Conservation (phyloP, 2,797 vertebrate species). For the Leptodactylus fallax region DNA sequence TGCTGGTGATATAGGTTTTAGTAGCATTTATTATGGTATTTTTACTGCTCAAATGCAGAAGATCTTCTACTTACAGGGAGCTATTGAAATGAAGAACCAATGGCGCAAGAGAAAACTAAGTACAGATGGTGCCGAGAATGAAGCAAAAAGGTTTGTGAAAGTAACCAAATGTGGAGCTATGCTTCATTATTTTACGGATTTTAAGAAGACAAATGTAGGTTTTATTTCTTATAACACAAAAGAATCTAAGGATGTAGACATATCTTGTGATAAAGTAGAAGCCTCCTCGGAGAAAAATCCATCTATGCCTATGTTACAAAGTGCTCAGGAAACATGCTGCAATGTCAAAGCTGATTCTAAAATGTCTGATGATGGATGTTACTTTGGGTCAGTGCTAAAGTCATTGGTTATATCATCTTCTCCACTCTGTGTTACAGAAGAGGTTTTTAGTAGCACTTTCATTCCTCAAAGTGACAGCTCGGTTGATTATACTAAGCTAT, state of each 20-base stretch:
- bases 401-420: slow-evolving; percentile 13
- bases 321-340: not conserved
- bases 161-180: not conserved
- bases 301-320: not conserved
- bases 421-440: slow-evolving; percentile 17
- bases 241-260: not conserved
- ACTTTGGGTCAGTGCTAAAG: not conserved
- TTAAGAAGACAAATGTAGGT: not conserved
- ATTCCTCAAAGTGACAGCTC: slow-evolving; percentile 25
- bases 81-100: not conserved
- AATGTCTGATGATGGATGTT: not conserved
- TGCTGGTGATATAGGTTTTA: not conserved
- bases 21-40: not conserved
- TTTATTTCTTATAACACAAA: too few relatives aligned
- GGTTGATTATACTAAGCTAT: slow-evolving; percentile 26
- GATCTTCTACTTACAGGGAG: not conserved
- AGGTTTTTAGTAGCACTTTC: slow-evolving; percentile 6
- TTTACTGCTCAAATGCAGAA: not conserved
- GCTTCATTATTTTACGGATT: not conserved
- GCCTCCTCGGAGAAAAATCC: not conserved
- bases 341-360: not conserved
- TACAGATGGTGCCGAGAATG: not conserved
- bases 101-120: slow-evolving; percentile 34
- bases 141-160: not conserved
- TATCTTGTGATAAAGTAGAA: not conserved